Evolutionary conservation across 1,140 invertebrate species (phyloP).

Genomic region (Helicoverpa zea): DNA sequence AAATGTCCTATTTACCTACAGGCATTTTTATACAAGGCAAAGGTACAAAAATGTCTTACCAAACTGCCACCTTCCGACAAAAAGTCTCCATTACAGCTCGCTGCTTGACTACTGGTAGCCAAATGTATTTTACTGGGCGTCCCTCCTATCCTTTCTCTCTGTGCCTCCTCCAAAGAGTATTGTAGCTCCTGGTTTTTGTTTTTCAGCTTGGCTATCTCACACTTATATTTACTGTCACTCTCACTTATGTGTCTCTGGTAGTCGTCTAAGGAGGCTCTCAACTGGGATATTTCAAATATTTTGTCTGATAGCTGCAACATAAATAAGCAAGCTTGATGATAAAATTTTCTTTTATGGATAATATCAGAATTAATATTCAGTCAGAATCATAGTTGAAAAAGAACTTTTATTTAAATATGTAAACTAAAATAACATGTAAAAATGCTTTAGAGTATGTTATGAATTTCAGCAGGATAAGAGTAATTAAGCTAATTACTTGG

Average conservation of each 20-base stretch:
- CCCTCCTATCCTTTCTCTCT: constrained; percentile 76
- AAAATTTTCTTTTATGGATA: background rate
- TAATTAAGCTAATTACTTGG: no score
- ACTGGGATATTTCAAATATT: constrained; percentile 90
- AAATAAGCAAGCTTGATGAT: background rate
- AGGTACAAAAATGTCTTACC: constrained; percentile 62
- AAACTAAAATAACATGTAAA: no score
- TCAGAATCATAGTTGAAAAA: no score
- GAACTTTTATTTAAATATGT: no score
- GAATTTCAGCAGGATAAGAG: no score
- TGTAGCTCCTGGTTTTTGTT: constrained; percentile 86
- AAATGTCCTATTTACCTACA: no score
- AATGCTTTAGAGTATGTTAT: no score
- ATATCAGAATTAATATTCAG: no score
- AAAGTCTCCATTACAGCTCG: constrained; percentile 84
- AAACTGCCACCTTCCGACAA: constrained; percentile 84
- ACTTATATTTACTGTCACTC: constrained; percentile 87
- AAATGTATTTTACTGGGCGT: constrained; percentile 71
- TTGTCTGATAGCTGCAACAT: constrained; percentile 90
- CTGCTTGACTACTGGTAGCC: constrained; percentile 69
- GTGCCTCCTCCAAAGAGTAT: constrained; percentile 82
- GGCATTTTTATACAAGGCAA: no score
- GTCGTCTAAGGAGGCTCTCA: constrained; percentile 89
- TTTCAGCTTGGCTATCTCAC: constrained; percentile 85
- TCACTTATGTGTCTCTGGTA: constrained; percentile 89